Evolutionary conservation across 2,888 invertebrate species (phyloP), one percentile per base, ranked within the genome.

Genomic region (Drosophila seclusa): DNA sequence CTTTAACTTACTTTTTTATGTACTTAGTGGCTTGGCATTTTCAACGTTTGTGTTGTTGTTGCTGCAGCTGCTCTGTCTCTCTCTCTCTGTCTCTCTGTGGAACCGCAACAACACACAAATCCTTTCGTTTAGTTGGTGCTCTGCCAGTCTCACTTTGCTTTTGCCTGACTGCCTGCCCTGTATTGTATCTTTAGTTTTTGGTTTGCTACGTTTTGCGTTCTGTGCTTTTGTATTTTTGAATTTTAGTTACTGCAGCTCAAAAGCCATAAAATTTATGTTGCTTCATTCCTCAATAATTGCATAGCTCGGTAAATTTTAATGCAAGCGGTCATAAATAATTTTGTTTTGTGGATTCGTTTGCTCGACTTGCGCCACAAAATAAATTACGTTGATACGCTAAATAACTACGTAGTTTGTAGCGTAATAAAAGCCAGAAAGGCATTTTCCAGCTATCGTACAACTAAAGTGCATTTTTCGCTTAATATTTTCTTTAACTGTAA

Each of bases 291-390:
- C 90, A 90, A 83, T 89, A 89, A 89, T 89, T 90, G 88, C 88
- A 89, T 89, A 89, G 85, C 87, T 86, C 83, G 80, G 89, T 84
- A 87, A 82, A 89, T 85, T 89, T 90, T 88, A 86, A 88, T 89
- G 90, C 90, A 87, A 89, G 86, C 84, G 88, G 79, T 87, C 90
- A 90, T 90, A 89, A 89, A 89, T 89, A 89, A 88, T 83, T 89
- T 78, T 69, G 78, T 75, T 73, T 66, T 79, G 76, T 80, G 80
- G 67, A 61, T 82, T 80, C 68, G 71, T 74, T 80, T 74, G 73
- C 63, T 73, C 68, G 71, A 75, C 79, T 72, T 79, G 76, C 34
- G 67, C 73, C 76, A 75, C 75, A 62, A 83, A 76, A 86, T 90
- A 86, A 84, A 90, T 89, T 83, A 77, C 82, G 78, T 77, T 81